Conservation (phyloP, 2,113 vertebrate species). For the Lophochroa leadbeateri region DNA sequence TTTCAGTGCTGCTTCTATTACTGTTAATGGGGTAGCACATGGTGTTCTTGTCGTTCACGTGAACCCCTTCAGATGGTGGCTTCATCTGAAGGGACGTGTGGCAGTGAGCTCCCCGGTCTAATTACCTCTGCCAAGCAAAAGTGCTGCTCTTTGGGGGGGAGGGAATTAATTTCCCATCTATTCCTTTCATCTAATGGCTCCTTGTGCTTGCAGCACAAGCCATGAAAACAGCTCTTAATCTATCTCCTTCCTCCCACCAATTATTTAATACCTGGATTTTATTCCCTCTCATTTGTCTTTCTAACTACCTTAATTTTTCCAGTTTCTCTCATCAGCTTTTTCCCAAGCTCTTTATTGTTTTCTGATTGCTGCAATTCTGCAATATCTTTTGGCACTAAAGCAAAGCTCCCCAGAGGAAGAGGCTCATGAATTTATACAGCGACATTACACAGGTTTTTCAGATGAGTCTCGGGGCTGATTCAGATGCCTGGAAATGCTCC, state of each 20-base stretch:
- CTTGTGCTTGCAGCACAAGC: neutral
- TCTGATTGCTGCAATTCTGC: no score
- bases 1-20: neutral
- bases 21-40: neutral
- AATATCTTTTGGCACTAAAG: no score
- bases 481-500: no score
- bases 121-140: neutral
- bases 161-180: neutral
- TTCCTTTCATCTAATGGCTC: neutral
- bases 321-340: no score
- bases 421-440: no score
- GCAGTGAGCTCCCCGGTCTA: neutral
- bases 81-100: neutral
- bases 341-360: no score
- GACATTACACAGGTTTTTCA: no score
- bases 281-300: slow-evolving; percentile 45
- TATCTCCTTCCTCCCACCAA: slow-evolving; percentile 11
- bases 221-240: slow-evolving; percentile 21
- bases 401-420: no score
- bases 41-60: neutral
- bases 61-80: neutral
- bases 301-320: neutral
- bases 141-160: neutral
- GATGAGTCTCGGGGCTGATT: no score
- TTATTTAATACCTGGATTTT: slow-evolving; percentile 51